phyloP scores from a whole-genome alignment of 1,140 invertebrate genomes.

The Chelonus insularis region DNA sequence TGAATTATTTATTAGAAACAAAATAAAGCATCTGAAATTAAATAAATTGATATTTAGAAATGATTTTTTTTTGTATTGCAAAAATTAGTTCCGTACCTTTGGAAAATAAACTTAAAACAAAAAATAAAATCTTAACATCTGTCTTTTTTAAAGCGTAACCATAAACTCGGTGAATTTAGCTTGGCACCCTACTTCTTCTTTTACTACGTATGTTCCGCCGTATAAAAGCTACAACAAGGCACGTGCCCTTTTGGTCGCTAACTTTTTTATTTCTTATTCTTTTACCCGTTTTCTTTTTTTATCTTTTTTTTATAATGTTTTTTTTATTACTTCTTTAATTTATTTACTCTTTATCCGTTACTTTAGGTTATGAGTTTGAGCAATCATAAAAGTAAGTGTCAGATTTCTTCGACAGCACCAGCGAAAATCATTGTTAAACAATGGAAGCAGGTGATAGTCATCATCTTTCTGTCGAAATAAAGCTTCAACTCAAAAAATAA shows the following conservation, averaged over 20 bases:
- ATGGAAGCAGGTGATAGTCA: slow-evolving; percentile 23
- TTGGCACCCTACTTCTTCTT: slow-evolving; percentile 18
- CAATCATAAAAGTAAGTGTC: slow-evolving; percentile 25
- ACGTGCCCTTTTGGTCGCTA: slow-evolving; percentile 14
- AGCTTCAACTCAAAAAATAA: too few species aligned
- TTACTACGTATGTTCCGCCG: slow-evolving; percentile 22
- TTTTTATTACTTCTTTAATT: neutral
- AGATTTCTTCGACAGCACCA: slow-evolving; percentile 11
- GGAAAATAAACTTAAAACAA: slow-evolving; percentile 5
- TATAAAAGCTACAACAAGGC: slow-evolving; percentile 16
- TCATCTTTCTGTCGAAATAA: too few species aligned
- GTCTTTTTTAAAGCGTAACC: slow-evolving; percentile 21
- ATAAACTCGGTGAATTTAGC: slow-evolving; percentile 8
- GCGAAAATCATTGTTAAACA: slow-evolving; percentile 15
- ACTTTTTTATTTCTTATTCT: neutral
- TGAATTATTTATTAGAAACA: too few species aligned
- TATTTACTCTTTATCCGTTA: neutral
- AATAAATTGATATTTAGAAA: neutral
- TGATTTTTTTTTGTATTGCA: neutral
- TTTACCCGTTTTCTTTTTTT: neutral
- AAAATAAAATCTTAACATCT: slow-evolving; percentile 20
- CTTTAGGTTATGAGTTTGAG: neutral
- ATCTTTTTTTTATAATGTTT: neutral
- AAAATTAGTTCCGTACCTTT: neutral
- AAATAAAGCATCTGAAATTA: too few species aligned